phyloP scores from a whole-genome alignment of 1,140 invertebrate species.

The Hypothenemus hampei region DNA sequence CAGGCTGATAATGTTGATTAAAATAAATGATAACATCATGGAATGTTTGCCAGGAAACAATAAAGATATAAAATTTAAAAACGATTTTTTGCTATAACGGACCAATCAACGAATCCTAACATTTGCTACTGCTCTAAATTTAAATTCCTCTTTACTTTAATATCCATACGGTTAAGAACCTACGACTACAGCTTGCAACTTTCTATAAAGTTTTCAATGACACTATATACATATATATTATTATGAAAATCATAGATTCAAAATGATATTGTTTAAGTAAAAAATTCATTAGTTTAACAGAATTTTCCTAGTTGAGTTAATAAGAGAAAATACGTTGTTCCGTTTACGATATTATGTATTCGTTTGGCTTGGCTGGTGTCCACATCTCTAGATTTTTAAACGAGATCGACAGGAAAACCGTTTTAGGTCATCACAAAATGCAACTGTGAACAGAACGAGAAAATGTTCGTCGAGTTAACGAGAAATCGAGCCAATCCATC shows the following conservation, averaged over 20 bases:
- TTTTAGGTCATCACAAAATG: not conserved
- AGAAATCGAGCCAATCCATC: slow-evolving; percentile 23
- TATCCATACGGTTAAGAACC: not conserved
- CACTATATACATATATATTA: not conserved
- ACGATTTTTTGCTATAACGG: not conserved
- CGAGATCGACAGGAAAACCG: not conserved
- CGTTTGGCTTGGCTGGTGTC: not conserved
- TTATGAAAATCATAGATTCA: not conserved
- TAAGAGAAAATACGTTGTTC: not conserved
- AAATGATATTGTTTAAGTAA: not conserved
- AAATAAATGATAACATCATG: not conserved
- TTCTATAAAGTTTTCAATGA: not conserved
- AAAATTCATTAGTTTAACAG: too few species aligned
- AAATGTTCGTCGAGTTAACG: slow-evolving; percentile 9
- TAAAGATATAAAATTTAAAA: not conserved
- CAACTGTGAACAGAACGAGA: not conserved
- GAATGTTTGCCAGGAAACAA: not conserved
- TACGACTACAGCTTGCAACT: too few species aligned
- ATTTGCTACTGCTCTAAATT: not conserved
- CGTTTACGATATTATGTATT: not conserved
- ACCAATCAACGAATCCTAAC: too few species aligned
- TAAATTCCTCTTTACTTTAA: not conserved
- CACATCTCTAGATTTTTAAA: not conserved
- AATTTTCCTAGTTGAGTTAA: not conserved
- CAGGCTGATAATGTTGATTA: slow-evolving; percentile 1